Base-by-base conservation (phyloP, 1,140 invertebrate species). In the Cardiocondyla obscurior region DNA sequence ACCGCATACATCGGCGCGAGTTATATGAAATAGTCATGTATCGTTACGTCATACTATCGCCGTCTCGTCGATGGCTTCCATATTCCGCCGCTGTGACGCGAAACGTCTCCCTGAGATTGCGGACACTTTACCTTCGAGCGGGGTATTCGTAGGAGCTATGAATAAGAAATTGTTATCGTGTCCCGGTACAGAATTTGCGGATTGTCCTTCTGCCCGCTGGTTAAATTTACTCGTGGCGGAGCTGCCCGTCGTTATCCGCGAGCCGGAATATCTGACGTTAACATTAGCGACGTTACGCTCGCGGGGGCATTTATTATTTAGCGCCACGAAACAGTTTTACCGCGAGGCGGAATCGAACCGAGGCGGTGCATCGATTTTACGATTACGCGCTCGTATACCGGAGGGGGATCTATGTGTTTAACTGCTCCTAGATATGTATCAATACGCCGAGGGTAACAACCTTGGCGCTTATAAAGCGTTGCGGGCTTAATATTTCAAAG, bases 371-470 rank as follows among this genome's bases (percentile, higher is more conserved):
- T 83, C 84, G 84, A 87, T 87, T 86, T 86, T 86, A 83, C 85
- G 84, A 86, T 86, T 65, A 70, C 74, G 79, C 85, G 81, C 85
- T 73, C 79, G 70, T 60, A 46, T 28, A 51, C 60, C 60, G 58
- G 10, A 5, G 57, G 51, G 44, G 51, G 64, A n/a, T 44, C 42
- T 22, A 3, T 44, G 46, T 46, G 84, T 77, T 86, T 86, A 77
- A 83, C 49, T 60, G 70, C 49, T 65, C 55, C 67, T 69, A 77
- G 70, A 83, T 87, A 77, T 88, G 83, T 90, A 90, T 91, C 90
- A 88, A 91, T 91, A 88, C 84, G 77, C 85, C 81, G 88, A 87
- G 88, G 88, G 88, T 89, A 89, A 90, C 83, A 88, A 91, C 89
- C 89, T 85, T 74, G 55, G 84, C 87, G 85, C 83, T 89, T 87